Evolutionary conservation across 2,113 vertebrate species (phyloP).

Genomic region (Psittacula cyanocephala): DNA sequence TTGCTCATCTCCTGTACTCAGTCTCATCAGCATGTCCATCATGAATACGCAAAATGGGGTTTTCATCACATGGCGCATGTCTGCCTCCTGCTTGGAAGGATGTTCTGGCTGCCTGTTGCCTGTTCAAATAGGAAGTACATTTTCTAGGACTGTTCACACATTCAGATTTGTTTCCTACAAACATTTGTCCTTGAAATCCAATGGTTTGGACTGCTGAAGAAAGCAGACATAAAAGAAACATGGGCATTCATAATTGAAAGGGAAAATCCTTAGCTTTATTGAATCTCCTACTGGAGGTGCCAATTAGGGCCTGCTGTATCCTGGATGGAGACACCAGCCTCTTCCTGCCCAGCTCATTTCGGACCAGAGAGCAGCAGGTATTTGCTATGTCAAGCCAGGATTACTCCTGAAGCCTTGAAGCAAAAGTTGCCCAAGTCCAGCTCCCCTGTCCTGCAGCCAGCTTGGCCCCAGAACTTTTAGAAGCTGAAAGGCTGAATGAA

Average conservation of each 20-base stretch:
- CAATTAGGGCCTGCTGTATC: constrained; percentile 30
- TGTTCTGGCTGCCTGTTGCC: neutral
- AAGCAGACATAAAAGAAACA: constrained; percentile 4
- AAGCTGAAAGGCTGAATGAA: constrained; percentile 33
- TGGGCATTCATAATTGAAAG: constrained; percentile 48
- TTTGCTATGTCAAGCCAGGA: neutral
- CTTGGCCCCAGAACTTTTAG: constrained; percentile 40
- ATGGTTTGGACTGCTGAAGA: neutral
- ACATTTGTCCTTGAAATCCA: neutral
- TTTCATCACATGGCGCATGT: neutral
- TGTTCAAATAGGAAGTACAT: fast-evolving
- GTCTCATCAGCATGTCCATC: neutral
- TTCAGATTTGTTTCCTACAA: constrained; percentile 8
- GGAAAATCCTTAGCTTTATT: neutral
- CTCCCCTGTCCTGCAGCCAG: constrained; percentile 7
- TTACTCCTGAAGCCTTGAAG: neutral
- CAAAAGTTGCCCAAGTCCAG: neutral
- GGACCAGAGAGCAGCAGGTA: neutral
- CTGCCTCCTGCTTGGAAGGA: neutral
- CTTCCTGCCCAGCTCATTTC: fast-evolving
- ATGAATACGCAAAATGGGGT: neutral
- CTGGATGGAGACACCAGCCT: neutral
- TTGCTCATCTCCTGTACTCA: neutral
- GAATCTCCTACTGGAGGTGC: neutral
- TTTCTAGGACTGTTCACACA: neutral